A percentile compares a stretch with the other conserved stretches of the same genome.
Evolutionary conservation across 2,888 invertebrate genomes (phyloP).

Genomic region (Apotomis capreana): DNA sequence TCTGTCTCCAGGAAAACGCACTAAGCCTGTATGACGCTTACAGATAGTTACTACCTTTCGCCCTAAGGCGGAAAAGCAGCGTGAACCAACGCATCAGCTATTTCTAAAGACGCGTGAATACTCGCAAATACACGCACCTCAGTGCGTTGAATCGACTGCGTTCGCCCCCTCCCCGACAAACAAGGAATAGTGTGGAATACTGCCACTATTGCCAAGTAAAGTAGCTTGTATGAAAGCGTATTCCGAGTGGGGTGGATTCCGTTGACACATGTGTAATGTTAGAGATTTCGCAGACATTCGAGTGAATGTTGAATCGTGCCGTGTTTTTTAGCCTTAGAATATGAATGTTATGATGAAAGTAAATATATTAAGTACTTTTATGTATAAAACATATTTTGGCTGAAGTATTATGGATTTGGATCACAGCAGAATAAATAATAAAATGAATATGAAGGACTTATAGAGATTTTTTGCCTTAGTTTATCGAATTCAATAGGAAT

Average conservation of each 20-base stretch:
- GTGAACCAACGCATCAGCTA: constrained; percentile 75
- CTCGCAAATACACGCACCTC: constrained; percentile 79
- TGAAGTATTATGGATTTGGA: too few relatives aligned
- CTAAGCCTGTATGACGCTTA: background rate
- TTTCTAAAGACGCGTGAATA: constrained; percentile 78
- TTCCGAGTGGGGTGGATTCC: constrained; percentile 10
- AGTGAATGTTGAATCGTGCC: background rate
- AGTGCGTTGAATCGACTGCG: constrained; percentile 75
- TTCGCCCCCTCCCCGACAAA: constrained; percentile 55
- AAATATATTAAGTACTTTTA: too few relatives aligned
- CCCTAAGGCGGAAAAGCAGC: constrained; percentile 53
- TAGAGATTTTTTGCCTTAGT: too few relatives aligned
- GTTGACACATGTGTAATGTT: constrained; percentile 9
- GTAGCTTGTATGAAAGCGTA: constrained; percentile 22
- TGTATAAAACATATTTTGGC: too few relatives aligned
- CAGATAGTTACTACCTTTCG: background rate
- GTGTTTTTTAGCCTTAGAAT: background rate
- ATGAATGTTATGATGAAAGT: background rate
- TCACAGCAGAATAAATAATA: too few relatives aligned
- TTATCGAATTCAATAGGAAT: too few relatives aligned
- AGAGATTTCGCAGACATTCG: background rate
- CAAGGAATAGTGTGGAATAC: constrained; percentile 43
- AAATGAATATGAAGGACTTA: too few relatives aligned
- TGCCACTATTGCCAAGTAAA: constrained; percentile 28
- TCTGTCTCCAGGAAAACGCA: background rate